Evolutionary conservation across 2,888 invertebrate genomes (phyloP), one percentile per base, ranked within the genome.

Genomic region (Lepeophtheirus nordmannii): DNA sequence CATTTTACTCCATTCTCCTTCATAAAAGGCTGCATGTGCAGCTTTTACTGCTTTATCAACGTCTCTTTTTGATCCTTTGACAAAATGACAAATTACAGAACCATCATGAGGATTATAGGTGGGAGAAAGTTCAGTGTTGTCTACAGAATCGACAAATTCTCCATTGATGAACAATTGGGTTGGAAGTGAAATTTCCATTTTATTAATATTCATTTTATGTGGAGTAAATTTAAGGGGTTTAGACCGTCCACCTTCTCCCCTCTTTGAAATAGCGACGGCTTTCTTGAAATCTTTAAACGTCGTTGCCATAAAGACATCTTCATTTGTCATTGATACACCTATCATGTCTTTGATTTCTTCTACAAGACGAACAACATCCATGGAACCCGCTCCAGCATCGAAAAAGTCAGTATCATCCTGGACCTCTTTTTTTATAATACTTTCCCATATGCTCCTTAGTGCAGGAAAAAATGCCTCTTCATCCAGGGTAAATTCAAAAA

Each of bases 1-100:
- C 74, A 96, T 89, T 75, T 87, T 87, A n/a, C 86, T 83, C 96
- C 96, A 97, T 72, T 90, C 85, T 0, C 94, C 92, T 40, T 82
- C 80, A 67, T 87, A 83, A 74, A 92, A 93, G 0, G 93, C 92
- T 68, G 80, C 83, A 72, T 89, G 83, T 0, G 96, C 96, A 0
- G 91, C 89, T 60, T 80, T 80, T 0, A 93, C 93, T 0, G 96
- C 96, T 68, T 78, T 81, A 73, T 94, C 85, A 0, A 96, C 91
- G 74, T 97, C 96, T 5, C 80, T 82, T 0, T 74, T 78, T 0
- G 86, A 85, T 0, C 85, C 91, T 71, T 85, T 78, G 70, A 82
- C 78, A 5, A 84, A 81, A 74, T 80, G 73, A 70, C 77, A 76
- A 65, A 76, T 74, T 38, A 74, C 70, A 74, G 74, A 68, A n/a